Evolutionary conservation across 2,113 vertebrate species (phyloP), one percentile per base, ranked within the genome.

Genomic region (Rhea americana): DNA sequence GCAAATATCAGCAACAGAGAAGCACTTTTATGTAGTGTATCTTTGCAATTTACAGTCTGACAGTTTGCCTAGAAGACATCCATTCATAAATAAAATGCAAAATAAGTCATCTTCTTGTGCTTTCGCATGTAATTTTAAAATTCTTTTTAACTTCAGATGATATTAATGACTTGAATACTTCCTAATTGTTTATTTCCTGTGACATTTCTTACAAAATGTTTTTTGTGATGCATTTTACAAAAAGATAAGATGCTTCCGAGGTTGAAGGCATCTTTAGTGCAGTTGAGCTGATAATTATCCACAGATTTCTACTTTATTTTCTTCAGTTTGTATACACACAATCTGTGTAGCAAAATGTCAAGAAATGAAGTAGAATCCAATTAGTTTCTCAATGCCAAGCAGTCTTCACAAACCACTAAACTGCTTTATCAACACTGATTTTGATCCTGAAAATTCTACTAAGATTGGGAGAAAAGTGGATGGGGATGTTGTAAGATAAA

Each of bases 1-100:
- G 41, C 70, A 81, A 77, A 47, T 80, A 53, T 75, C 55, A 67
- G 19, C 67, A 75, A 93, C 13, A 87, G 45, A 77, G 78, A 66
- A 50, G 5, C 26, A 37, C 72, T 48, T 93, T 48, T 72, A 22
- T 11, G 2, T 53, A 58, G 16, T 65, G 43, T 22, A 18, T 73
- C 11, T 78, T 39, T 47, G 61, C 30, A 75, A 30, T 79, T 94
- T 91, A 61, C 32, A 12, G 1, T 79, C 62, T 90, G 17, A 83
- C n/a, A 2, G 3, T 82, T 59, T 76, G 17, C 17, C 22, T 37
- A 25, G 53, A 70, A 6, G 22, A 85, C 17, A 82, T 5, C 1
- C 17, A 4, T 67, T 53, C 5, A 39, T 48, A 78, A 82, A 4
- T 68, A 65, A 59, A 21, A 26, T 65, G 21, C 21, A 65, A 5